Evolutionary conservation across 2,797 vertebrate species (phyloP).

Genomic region (Diplodus sargus): DNA sequence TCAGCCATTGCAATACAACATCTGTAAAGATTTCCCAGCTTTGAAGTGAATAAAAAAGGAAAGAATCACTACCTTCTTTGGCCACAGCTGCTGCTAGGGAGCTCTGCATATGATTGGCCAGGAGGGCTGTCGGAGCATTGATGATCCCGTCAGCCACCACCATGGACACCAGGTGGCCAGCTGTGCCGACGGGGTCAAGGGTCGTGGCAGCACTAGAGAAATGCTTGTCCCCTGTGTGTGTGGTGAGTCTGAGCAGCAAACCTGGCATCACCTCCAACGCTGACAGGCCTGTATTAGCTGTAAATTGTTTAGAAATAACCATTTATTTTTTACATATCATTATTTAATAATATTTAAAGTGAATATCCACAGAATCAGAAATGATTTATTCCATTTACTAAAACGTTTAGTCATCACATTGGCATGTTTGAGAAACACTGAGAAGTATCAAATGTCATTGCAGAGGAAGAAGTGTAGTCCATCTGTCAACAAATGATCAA

Average conservation of each 20-base stretch:
- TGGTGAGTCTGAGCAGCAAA: conserved; percentile 81
- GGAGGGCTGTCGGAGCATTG: conserved; percentile 82
- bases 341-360: background rate
- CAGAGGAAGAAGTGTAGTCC: background rate
- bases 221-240: conserved; percentile 78
- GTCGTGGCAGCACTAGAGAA: conserved; percentile 72
- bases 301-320: background rate
- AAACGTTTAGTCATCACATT: background rate
- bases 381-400: too few relatives aligned
- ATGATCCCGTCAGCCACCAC: conserved; percentile 82
- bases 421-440: background rate
- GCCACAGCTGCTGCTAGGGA: conserved; percentile 81
- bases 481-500: background rate
- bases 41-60: background rate
- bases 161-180: conserved; percentile 87
- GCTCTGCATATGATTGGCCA: conserved; percentile 87
- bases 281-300: conserved; percentile 80
- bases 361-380: background rate
- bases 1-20: background rate
- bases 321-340: background rate
- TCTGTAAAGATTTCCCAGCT: too few relatives aligned
- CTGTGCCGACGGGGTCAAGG: conserved; percentile 80
- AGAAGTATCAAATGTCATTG: background rate
- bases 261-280: conserved; percentile 83
- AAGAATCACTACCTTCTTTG: conserved; percentile 75